A percentile compares a stretch with the other conserved stretches of the same genome.
phyloP scores from a whole-genome alignment of 2,888 invertebrate species.

The Agrochola macilenta region DNA sequence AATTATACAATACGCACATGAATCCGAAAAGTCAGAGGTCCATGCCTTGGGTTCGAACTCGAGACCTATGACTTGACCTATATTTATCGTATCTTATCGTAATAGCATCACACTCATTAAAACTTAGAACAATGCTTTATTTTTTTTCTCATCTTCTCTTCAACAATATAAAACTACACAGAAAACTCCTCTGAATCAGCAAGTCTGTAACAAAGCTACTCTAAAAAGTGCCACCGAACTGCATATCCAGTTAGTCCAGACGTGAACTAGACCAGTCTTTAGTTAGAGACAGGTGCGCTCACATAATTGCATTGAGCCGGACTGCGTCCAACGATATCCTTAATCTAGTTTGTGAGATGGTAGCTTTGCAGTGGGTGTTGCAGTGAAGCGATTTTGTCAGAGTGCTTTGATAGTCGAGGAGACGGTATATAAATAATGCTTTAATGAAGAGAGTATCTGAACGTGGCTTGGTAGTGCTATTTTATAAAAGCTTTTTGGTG shows the following conservation, averaged over 20 bases:
- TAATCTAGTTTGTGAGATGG: conserved; percentile 76
- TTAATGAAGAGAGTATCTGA: conserved; percentile 24
- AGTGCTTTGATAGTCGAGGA: conserved; percentile 39
- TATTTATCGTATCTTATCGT: too few species aligned
- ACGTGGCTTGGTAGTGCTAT: background rate
- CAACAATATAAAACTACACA: background rate
- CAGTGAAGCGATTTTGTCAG: conserved; percentile 42
- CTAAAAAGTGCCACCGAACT: conserved; percentile 42
- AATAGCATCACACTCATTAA: too few species aligned
- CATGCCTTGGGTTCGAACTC: too few species aligned
- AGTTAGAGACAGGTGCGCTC: conserved; percentile 70
- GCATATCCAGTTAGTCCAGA: conserved; percentile 38
- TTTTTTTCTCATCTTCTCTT: background rate
- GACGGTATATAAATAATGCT: conserved; percentile 33
- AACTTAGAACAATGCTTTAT: too few species aligned
- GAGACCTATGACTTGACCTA: too few species aligned
- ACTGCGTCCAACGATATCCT: conserved; percentile 72
- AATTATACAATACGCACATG: too few species aligned
- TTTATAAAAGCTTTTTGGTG: background rate
- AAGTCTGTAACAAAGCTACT: conserved; percentile 13
- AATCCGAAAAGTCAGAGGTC: too few species aligned
- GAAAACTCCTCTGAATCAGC: background rate
- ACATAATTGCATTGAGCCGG: conserved; percentile 76
- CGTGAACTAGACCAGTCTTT: conserved; percentile 38
- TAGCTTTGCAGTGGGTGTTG: conserved; percentile 43